Percentiles rank a stretch among this genome's conserved stretches.
phyloP scores from a whole-genome alignment of 2,888 invertebrate genomes.

The Galeruca laticollis region DNA sequence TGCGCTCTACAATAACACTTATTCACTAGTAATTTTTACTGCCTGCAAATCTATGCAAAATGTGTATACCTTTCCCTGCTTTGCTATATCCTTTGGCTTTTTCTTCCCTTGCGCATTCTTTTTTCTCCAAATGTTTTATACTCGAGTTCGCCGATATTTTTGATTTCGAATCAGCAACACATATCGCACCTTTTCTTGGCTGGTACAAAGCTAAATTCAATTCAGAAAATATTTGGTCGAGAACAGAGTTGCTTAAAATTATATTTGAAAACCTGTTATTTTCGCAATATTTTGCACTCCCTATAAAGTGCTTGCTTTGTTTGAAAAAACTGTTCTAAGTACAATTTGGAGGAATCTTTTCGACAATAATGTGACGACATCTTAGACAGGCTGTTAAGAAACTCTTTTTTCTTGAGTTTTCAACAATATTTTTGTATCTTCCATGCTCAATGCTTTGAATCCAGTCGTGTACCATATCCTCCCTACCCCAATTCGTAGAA shows the following conservation, averaged over 20 bases:
- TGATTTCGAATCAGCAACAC: background rate
- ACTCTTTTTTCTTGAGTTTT: too few species aligned
- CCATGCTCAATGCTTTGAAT: background rate
- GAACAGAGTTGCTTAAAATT: conserved; percentile 2
- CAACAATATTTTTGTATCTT: too few species aligned
- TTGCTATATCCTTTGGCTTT: background rate
- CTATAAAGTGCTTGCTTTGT: conserved; percentile 14
- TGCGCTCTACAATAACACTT: too few species aligned
- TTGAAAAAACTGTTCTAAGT: conserved; percentile 16
- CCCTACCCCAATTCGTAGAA: too few species aligned
- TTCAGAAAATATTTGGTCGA: background rate
- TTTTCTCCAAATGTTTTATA: too few species aligned
- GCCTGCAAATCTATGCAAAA: too few species aligned
- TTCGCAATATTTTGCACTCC: conserved; percentile 6
- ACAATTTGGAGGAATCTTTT: conserved; percentile 12
- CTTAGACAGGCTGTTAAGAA: conserved; percentile 1
- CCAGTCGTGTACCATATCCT: background rate
- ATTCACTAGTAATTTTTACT: too few species aligned
- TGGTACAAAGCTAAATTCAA: conserved; percentile 3
- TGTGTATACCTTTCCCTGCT: too few species aligned
- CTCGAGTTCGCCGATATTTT: conserved; percentile 8
- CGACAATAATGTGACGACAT: conserved; percentile 15
- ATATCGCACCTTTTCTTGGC: conserved; percentile 13
- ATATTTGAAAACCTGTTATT: background rate
- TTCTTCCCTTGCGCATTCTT: conserved; percentile 6